Base-by-base conservation (phyloP, 2,113 vertebrate species). In the Mola mola region DNA sequence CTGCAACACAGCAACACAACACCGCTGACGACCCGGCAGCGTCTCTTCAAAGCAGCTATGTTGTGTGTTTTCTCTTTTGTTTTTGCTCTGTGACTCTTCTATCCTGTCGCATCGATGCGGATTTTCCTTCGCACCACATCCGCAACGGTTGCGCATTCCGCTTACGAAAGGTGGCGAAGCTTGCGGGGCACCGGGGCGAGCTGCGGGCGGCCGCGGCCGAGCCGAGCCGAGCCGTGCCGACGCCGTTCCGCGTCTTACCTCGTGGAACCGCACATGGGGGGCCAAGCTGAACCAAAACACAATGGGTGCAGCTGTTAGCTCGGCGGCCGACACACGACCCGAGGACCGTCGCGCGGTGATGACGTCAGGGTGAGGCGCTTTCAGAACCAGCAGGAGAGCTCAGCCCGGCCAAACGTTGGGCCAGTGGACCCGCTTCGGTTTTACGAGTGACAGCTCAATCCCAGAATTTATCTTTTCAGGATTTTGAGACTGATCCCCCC, bases 71-170 rank as follows among this genome's bases (percentile, higher is more conserved):
- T 33, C 10, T 24, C 7, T 48, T 11, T 29, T 40, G 25, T 8
- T 5, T 8, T 24, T 1, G 17, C 10, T n/a, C n/a, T n/a, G n/a
- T 17, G 36, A 64, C 49, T 28, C 24, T 8, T 47, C 12, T 26
- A 20, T 36, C 53, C 52, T 90, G 89, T 84, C 90, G 89, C 88
- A 92, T 89, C 72, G 81, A 78, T 92, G 87, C 86, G 91, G 87
- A 88, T 83, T 88, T 88, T 70, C 72, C 67, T 72, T 89, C 86
- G 89, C 88, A 89, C 89, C 70, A 89, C 87, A 88, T 90, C 89
- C 91, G 92, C 91, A 92, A 90, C 79, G 87, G 77, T 82, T 91
- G 89, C 84, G 86, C 87, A 91, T 90, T 86, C 88, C 83, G 88
- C 90, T 92, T 90, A 91, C 78, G 89, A 89, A 88, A 81, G 73